Base-by-base conservation (phyloP, 2,888 invertebrate species). In the Drosophila anomalipes region DNA sequence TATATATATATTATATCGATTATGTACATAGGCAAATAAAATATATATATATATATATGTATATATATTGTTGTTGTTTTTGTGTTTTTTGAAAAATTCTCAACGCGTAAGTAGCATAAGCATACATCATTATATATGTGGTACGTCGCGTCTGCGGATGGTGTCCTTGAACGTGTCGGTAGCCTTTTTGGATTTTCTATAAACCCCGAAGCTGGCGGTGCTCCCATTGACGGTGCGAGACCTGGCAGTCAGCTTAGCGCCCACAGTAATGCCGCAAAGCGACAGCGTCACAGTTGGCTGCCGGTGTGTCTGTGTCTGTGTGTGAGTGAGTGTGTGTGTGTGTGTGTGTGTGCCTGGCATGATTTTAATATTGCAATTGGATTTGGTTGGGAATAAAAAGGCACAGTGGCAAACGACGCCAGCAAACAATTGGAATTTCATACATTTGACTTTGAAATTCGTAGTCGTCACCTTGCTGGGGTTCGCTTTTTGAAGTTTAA, bases 361-460 rank as follows among this genome's bases (percentile, higher is more conserved):
- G 88, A 86, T 86, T 86, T 86, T 90, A 90, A 90, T 86, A 86
- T 90, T 86, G 90, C 86, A 86, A 90, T 86, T 88, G 90, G 86
- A 77, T 77, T 83, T 82, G 72, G 63, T 54, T 32, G 49, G 54
- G 41, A 35, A 35, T 59, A 58, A 75, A 72, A 70, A 70, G 70
- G 70, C 58, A 56, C 59, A 75, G 63, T 53, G 79, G 53, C 65
- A 66, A 75, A 59, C 52, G 57, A 61, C 68, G 49, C 79, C 70
- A 70, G 76, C 83, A 82, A 90, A 87, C 83, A 86, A 86, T 90
- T 88, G 86, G 81, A 88, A 85, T 86, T 85, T 88, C 79, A 85
- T 84, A 77, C 78, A 69, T 77, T 73, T 78, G 39, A 67, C 74
- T 71, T 83, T 67, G 71, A 81, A 76, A 80, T 64, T 72, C 70